Evolutionary conservation across 2,113 vertebrate genomes (phyloP).

Genomic region (Myotis yumanensis): DNA sequence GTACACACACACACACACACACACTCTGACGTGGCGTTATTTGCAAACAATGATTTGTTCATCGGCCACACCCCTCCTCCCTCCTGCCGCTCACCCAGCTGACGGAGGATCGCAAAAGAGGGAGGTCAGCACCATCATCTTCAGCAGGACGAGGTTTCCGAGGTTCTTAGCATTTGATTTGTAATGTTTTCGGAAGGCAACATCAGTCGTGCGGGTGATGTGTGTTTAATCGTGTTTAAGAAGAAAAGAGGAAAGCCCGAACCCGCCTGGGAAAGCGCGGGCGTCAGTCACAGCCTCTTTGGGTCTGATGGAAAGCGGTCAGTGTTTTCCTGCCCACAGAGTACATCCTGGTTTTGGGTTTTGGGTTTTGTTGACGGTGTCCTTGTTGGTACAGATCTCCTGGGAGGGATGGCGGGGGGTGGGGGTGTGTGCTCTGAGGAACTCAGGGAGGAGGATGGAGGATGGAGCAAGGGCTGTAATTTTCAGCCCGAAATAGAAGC

Average conservation of each 20-base stretch:
- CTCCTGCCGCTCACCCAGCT: not conserved
- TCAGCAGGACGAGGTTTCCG: not conserved
- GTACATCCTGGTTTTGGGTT: not conserved
- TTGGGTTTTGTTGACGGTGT: constrained; percentile 41
- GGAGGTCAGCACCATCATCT: not conserved
- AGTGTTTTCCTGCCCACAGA: constrained; percentile 18
- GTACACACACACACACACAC: too few species aligned
- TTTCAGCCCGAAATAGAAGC: constrained; percentile 75
- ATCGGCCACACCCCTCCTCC: not conserved
- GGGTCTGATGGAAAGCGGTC: not conserved
- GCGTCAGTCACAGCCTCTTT: constrained; percentile 41
- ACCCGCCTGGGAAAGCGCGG: not conserved
- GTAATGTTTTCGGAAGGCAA: constrained; percentile 39
- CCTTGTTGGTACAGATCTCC: constrained; percentile 41
- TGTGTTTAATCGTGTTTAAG: not conserved
- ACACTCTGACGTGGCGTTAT: not conserved
- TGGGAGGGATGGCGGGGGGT: not conserved
- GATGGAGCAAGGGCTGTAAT: constrained; percentile 59
- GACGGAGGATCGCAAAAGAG: not conserved
- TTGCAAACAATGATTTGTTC: not conserved
- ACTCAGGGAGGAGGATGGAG: constrained; percentile 29
- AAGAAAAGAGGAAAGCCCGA: not conserved
- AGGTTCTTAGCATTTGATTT: constrained; percentile 57
- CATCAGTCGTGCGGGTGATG: constrained; percentile 35
- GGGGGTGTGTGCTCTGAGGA: not conserved